A percentile compares a stretch with the other conserved stretches of the same genome.
These are phyloP conservation scores for Enteromius treurensis DNA, from an alignment of 2,797 vertebrate species.

Conservation along the genomic window DNA sequence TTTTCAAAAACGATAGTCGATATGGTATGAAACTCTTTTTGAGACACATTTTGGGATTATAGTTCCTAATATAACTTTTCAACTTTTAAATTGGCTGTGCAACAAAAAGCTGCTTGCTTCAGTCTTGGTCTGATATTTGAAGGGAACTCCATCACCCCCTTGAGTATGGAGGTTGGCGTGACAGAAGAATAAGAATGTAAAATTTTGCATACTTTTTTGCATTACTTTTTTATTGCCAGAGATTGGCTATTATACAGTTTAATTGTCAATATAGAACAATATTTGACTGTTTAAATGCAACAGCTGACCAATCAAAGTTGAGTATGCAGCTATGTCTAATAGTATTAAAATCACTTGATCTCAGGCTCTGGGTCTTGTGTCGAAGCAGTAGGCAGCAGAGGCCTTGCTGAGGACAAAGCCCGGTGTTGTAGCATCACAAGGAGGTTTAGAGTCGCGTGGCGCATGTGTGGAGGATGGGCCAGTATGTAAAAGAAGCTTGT, in stretches of 20 bases:
- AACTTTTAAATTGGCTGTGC: too few species aligned
- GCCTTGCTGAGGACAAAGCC: constrained; percentile 39
- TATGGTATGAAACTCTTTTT: too few species aligned
- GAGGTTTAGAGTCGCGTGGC: not conserved
- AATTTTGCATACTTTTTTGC: not conserved
- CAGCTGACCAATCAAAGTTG: not conserved
- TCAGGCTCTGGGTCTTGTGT: constrained; percentile 4
- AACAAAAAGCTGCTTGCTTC: too few species aligned
- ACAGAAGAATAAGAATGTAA: not conserved
- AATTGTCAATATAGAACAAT: not conserved
- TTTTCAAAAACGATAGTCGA: too few species aligned
- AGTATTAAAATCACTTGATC: not conserved
- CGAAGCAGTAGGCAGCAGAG: not conserved
- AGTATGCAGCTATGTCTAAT: not conserved
- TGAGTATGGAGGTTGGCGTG: not conserved
- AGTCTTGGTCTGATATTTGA: too few species aligned
- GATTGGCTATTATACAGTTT: not conserved
- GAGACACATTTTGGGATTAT: too few species aligned
- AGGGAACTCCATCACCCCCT: not conserved
- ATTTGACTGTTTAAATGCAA: not conserved
- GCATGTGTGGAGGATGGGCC: constrained; percentile 15
- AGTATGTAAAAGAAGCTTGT: constrained; percentile 48
- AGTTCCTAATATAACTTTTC: too few species aligned
- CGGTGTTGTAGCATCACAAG: constrained; percentile 38
- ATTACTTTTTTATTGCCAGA: too few species aligned